Percentiles rank a stretch among this genome's conserved stretches.
These are phyloP conservation scores for Typhlichthys eigenmanni DNA, from an alignment of 2,797 vertebrate genomes.

Conservation along the genomic window DNA sequence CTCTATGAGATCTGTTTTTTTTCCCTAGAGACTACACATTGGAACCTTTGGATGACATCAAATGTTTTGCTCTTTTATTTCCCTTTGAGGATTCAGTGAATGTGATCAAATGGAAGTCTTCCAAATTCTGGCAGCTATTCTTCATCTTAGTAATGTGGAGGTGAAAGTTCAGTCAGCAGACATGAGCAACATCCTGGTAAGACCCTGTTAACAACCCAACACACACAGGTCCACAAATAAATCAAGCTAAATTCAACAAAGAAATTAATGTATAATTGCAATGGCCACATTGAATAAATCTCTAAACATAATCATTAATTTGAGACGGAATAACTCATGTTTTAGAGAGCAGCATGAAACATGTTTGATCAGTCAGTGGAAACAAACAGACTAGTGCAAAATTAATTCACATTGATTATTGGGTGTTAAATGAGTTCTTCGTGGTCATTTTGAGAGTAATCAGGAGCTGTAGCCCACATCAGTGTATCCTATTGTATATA, in stretches of 20 bases:
- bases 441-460: neutral
- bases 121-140: slow-evolving; percentile 89
- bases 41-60: neutral
- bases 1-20: neutral
- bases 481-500: slow-evolving; percentile 28
- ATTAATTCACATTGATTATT: neutral
- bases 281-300: too few species aligned
- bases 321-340: too few species aligned
- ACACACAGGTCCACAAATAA: neutral
- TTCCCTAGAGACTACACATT: too few species aligned
- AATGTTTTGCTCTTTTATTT: slow-evolving; percentile 5
- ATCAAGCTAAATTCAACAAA: too few species aligned
- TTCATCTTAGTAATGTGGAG: slow-evolving; percentile 93
- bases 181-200: slow-evolving; percentile 85
- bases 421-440: neutral
- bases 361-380: too few species aligned
- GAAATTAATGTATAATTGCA: too few species aligned
- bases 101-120: slow-evolving; percentile 91
- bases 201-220: slow-evolving; percentile 16
- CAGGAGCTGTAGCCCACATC: neutral
- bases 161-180: slow-evolving; percentile 86
- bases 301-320: too few species aligned
- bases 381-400: too few species aligned
- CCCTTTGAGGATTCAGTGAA: slow-evolving; percentile 84
- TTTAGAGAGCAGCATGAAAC: too few species aligned